These are phyloP conservation scores for Pogona vitticeps DNA, from an alignment of 2,113 vertebrate genomes.

Conservation along the genomic window DNA sequence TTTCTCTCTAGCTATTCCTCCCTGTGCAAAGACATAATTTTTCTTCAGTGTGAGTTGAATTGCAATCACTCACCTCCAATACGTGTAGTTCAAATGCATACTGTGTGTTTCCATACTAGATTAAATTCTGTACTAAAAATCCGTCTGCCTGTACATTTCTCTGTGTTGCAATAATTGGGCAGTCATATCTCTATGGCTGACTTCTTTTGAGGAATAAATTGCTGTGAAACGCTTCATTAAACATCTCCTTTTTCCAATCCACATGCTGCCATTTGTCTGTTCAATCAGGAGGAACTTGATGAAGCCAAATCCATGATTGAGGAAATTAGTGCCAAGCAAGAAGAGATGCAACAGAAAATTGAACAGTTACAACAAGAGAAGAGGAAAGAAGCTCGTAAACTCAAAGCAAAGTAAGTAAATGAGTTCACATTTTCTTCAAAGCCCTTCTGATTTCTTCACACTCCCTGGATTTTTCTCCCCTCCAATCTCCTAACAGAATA, in stretches of 20 bases:
- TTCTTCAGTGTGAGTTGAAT: too few relatives aligned
- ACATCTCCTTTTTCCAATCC: background rate
- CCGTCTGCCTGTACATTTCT: background rate
- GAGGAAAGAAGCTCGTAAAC: slow-evolving; percentile 79
- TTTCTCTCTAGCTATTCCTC: too few relatives aligned
- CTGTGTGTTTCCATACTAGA: too few relatives aligned
- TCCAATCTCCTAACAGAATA: background rate
- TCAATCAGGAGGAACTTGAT: slow-evolving; percentile 88
- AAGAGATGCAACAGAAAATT: slow-evolving; percentile 87
- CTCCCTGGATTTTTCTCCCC: slow-evolving; percentile 5
- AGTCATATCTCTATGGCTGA: background rate
- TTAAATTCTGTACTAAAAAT: too few relatives aligned
- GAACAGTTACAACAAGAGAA: slow-evolving; percentile 87
- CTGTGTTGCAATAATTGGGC: background rate
- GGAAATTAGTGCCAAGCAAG: slow-evolving; percentile 88
- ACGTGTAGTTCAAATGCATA: too few relatives aligned
- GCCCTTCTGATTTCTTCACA: background rate
- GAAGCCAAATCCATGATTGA: slow-evolving; percentile 88
- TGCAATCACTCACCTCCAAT: too few relatives aligned
- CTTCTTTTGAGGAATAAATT: background rate
- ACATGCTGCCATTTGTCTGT: slow-evolving; percentile 19
- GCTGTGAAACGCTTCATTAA: background rate
- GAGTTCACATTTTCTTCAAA: background rate
- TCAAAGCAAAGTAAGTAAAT: slow-evolving; percentile 81
- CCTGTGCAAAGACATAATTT: too few relatives aligned